Evolutionary conservation across 2,113 vertebrate species (phyloP), one percentile per base, ranked within the genome.

Genomic region (Actenoides hombroni): DNA sequence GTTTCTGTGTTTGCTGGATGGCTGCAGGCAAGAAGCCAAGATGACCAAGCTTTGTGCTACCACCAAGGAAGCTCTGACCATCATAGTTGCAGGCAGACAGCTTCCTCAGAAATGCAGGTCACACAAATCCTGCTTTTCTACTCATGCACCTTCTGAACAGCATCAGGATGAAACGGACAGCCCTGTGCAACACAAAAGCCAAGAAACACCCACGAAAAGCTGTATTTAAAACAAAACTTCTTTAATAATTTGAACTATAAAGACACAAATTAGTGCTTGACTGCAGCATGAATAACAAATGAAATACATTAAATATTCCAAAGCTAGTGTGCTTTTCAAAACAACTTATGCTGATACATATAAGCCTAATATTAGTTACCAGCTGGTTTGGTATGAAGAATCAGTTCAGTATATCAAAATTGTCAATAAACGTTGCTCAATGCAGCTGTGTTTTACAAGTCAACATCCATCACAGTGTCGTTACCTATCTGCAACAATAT

Each of bases 201-300:
- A 89, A 88, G 46, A 89, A 93, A 77, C 35, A 92, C 64, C 37
- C 46, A 48, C 35, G 51, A 53, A 37, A 78, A 90, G n/a, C 37
- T 74, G 68, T 97, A 97, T 81, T 97, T 85, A 82, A 67, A 96
- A 97, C 87, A 65, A 90, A 57, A 86, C 63, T 71, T 82, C 79
- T 97, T 98, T 97, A 98, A 97, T 98, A 89, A 65, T 95, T 96
- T 88, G 42, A 89, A 88, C 68, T 94, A 88, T 59, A 95, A 92
- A 97, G 84, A 97, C 84, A 91, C 81, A 80, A 85, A 88, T 96
- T 94, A 97, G 92, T 96, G 85, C 81, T 94, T 83, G 96, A 93
- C 81, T 85, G 86, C 54, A 95, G 83, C 65, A 91, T 90, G 95
- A 75, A 86, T 88, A 97, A 95, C 93, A 53, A 83, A 95, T 15